Evolutionary conservation across 23 tunicate genomes (phyloP).

Genomic region (Halocynthia roretzi): DNA sequence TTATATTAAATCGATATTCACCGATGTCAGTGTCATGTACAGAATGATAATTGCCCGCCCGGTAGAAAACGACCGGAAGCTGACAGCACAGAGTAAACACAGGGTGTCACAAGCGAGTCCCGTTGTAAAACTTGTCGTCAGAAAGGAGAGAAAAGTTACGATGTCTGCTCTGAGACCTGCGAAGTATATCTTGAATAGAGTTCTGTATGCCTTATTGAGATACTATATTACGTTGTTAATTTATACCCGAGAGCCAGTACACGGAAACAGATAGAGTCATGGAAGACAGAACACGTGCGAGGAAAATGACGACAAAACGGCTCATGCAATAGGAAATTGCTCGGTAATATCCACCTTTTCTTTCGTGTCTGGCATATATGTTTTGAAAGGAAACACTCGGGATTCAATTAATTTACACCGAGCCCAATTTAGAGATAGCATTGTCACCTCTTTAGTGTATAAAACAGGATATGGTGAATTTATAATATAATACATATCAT

Average conservation of each 20-base stretch:
- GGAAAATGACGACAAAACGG: constrained; percentile 10
- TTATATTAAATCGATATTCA: background rate
- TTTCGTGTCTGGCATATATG: constrained; percentile 24
- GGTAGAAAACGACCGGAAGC: constrained; percentile 23
- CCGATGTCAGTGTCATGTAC: constrained; percentile 54
- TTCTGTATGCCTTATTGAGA: background rate
- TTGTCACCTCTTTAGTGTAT: no score
- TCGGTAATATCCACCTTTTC: constrained; percentile 26
- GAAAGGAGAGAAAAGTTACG: constrained; percentile 17
- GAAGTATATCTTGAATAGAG: background rate
- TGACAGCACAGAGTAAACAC: constrained; percentile 20
- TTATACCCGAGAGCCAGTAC: constrained; percentile 42
- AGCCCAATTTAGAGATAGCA: no score
- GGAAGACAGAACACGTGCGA: constrained; percentile 27
- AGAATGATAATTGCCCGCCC: constrained; percentile 27
- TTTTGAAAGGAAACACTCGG: no score
- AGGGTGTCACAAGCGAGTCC: constrained; percentile 38
- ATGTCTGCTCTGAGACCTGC: constrained; percentile 17
- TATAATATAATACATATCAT: no score
- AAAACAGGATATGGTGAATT: no score
- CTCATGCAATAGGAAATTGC: constrained; percentile 19
- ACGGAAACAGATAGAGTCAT: constrained; percentile 17
- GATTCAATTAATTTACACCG: no score
- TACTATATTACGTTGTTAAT: background rate
- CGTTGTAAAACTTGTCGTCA: constrained; percentile 25